Evolutionary conservation across 2,113 vertebrate genomes (phyloP), one percentile per base, ranked within the genome.

Genomic region (Chloebia gouldiae): DNA sequence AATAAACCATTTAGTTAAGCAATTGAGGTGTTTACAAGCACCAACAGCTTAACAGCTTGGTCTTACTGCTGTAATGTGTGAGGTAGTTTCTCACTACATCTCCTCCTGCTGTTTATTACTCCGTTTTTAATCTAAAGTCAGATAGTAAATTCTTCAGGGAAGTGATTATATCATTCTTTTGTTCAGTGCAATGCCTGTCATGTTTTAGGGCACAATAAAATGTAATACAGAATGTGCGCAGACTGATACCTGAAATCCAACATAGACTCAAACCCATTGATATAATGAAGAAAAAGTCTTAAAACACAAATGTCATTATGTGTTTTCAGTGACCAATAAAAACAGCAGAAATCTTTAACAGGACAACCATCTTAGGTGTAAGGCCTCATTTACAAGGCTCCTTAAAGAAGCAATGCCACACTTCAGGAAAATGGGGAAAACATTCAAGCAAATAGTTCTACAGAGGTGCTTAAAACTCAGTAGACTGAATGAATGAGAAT

Each of bases 101-200:
- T 94, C 63, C 79, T 96, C 94, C 95, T 95, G 93, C 92, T 96
- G 95, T 97, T 96, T 94, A 96, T 90, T 94, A 64, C 71, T 75
- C 35, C 69, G 56, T 81, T 92, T 94, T 84, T 78, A 94, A 95
- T 94, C 85, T 94, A 70, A 96, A 90, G 40, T 94, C 76, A 92
- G 71, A 90, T 49, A 71, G 76, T 86, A 94, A 93, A 90, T 72
- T 94, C 68, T 86, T 94, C 39, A 37, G 79, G 56, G 76, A 88
- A 92, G 60, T 70, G 56, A 75, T 90, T 88, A 75, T 37, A 56
- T 60, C 76, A 90, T 92, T 82, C 61, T 86, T 92, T 63, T 88
- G 51, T 88, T 95, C 64, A 71, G 6, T 14, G 44, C 66, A 64
- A 49, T 33, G n/a, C 56, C 64, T 90, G 79, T 73, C 71, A 81